Percentiles rank a stretch among this genome's conserved stretches.
These are phyloP conservation scores for Halocynthia roretzi DNA, from an alignment of 23 tunicate species.

Conservation along the genomic window DNA sequence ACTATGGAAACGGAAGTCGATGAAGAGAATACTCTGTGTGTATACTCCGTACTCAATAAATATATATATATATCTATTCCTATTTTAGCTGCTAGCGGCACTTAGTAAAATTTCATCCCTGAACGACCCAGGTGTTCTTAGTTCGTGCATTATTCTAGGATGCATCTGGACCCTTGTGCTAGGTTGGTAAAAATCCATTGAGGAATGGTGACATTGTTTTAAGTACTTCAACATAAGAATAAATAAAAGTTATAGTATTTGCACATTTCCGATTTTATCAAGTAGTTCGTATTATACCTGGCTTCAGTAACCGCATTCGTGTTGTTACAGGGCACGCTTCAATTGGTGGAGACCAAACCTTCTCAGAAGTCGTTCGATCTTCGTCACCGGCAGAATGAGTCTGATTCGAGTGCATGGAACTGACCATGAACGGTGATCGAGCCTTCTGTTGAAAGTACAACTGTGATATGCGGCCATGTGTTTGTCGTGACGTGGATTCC, in stretches of 20 bases:
- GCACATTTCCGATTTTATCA: neutral
- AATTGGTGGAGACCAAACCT: constrained; percentile 46
- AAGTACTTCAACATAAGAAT: neutral
- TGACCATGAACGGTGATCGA: neutral
- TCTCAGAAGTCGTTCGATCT: constrained; percentile 15
- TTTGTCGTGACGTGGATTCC: constrained; percentile 7
- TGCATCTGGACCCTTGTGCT: neutral
- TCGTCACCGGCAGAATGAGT: neutral
- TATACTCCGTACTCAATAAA: no score
- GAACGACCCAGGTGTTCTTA: no score
- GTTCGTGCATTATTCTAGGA: no score
- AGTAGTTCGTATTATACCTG: constrained; percentile 5
- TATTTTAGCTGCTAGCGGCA: no score
- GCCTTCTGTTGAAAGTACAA: neutral
- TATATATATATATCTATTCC: no score
- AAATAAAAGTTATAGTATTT: neutral
- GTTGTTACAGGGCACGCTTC: constrained; percentile 76
- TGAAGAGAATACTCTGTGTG: no score
- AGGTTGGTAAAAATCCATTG: neutral
- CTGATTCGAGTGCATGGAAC: constrained; percentile 12
- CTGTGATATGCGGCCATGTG: neutral
- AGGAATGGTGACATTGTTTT: neutral
- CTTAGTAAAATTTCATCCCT: no score
- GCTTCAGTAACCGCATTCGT: constrained; percentile 20
- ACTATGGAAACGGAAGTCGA: no score